Base-by-base conservation (phyloP, 2,113 vertebrate genomes). In the Toxotes chatareus region DNA sequence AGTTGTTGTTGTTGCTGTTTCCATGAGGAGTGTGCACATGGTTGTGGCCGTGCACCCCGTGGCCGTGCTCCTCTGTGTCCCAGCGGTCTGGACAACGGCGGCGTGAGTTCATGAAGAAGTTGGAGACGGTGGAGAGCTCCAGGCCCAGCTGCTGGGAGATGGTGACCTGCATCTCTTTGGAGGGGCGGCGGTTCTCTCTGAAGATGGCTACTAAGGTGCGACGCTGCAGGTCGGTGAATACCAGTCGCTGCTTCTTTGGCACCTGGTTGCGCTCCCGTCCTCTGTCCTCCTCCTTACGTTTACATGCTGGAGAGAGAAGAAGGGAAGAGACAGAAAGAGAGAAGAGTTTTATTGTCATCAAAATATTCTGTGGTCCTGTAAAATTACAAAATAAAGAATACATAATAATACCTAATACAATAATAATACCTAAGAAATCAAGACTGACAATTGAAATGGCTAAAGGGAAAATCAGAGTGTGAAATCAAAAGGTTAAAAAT, bases 91-190 rank as follows among this genome's bases (percentile, higher is more conserved):
- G 94, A 80, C 97, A 98, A 73, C 98, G 96, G 74, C 98, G 97
- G 68, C 98, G 97, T 36, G 98, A 97, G 38, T 99, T 99, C 98
- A 99, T 99, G 96, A 99, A 99, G 96, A 99, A 99, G 91, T 99
- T 99, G 96, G 97, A 99, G 95, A 99, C 98, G 2, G 98, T 99
- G 95, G 93, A 96, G 92, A 98, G 97, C 95, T 99, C 98, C 91
- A 99, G 92, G 82, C 98, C 98, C 83, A 99, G 97, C 93, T 99
- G 98, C 95, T 99, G 98, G 0, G 98, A 99, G 94, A 99, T 99
- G 95, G 98, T 99, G 79, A 98, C 88, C 95, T 99, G 98, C 98
- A 99, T 99, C 86, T 99, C 98, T 55, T 99, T 99, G 91, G 98
- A 99, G 0, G 98, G 98, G 13, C 98, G 96, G 91, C 98, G 98